A percentile compares a stretch with the other conserved stretches of the same genome.
phyloP scores from a whole-genome alignment of 2,797 vertebrate genomes.

The Cetoscarus ocellatus region DNA sequence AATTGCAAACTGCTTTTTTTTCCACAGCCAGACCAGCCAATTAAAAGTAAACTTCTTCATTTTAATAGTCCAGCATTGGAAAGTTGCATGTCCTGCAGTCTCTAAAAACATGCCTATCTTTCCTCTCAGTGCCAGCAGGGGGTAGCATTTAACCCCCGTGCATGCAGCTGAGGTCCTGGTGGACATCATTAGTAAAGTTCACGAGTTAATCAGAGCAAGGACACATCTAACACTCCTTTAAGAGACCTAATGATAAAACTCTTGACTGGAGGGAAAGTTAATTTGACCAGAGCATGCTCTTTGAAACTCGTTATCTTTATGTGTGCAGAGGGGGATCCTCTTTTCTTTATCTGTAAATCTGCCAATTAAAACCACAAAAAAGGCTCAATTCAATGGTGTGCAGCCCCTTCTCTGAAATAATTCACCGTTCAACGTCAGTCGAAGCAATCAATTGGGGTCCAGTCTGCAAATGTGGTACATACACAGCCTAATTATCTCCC shows the following conservation, averaged over 20 bases:
- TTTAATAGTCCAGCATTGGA: background rate
- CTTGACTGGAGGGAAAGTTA: conserved; percentile 48
- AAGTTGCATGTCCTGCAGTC: background rate
- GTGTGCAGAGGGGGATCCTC: background rate
- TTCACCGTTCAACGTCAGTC: conserved; percentile 50
- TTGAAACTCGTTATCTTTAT: conserved; percentile 30
- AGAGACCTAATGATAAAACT: conserved; percentile 44
- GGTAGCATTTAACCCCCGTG: conserved; percentile 36
- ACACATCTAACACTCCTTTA: conserved; percentile 13
- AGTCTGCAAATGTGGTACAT: conserved; percentile 31
- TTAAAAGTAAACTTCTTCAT: background rate
- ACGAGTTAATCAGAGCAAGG: conserved; percentile 20
- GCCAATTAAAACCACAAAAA: conserved; percentile 63
- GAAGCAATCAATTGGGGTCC: conserved; percentile 45
- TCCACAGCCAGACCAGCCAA: too few relatives aligned
- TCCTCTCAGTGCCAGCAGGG: conserved; percentile 35
- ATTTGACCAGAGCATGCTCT: conserved; percentile 45
- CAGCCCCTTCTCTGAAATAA: conserved; percentile 36
- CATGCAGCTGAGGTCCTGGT: conserved; percentile 27
- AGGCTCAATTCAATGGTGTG: conserved; percentile 25
- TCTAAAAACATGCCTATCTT: background rate
- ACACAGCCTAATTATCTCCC: conserved; percentile 66
- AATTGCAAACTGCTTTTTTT: too few relatives aligned
- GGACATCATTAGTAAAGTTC: conserved; percentile 60
- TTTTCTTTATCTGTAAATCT: conserved; percentile 50